Conservation (phyloP, 2,113 vertebrate species). For the Sylvilagus bachmani region DNA sequence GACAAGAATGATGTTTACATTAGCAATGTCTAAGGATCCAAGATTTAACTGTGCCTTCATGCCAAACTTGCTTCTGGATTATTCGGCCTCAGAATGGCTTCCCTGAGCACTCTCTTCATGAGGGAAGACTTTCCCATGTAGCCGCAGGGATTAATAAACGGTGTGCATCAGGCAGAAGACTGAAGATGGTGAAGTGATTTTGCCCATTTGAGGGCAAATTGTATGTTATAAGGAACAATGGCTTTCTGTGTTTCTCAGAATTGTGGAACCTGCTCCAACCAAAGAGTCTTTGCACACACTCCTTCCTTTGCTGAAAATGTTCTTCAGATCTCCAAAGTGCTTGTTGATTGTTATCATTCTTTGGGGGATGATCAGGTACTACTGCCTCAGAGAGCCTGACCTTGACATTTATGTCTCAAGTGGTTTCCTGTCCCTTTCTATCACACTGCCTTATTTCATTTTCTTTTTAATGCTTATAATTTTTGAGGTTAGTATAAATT, state of each 20-base stretch:
- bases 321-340: not conserved
- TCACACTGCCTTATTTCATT: not conserved
- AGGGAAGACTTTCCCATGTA: not conserved
- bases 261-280: not conserved
- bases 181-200: not conserved
- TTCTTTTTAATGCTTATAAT: not conserved
- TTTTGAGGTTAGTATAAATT: not conserved
- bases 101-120: not conserved
- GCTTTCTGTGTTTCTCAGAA: constrained; percentile 8
- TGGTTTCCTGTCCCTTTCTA: not conserved
- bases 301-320: not conserved
- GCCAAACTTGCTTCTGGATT: not conserved
- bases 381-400: not conserved
- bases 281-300: not conserved
- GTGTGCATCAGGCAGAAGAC: not conserved
- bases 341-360: not conserved
- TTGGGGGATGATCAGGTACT: not conserved
- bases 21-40: not conserved
- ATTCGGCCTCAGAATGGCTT: not conserved
- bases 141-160: not conserved
- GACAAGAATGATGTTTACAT: constrained; percentile 9
- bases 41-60: constrained; percentile 1
- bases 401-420: not conserved
- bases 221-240: not conserved
- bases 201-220: not conserved